These are phyloP conservation scores for Entelurus aequoreus DNA, from an alignment of 2,113 vertebrate genomes.

Conservation along the genomic window DNA sequence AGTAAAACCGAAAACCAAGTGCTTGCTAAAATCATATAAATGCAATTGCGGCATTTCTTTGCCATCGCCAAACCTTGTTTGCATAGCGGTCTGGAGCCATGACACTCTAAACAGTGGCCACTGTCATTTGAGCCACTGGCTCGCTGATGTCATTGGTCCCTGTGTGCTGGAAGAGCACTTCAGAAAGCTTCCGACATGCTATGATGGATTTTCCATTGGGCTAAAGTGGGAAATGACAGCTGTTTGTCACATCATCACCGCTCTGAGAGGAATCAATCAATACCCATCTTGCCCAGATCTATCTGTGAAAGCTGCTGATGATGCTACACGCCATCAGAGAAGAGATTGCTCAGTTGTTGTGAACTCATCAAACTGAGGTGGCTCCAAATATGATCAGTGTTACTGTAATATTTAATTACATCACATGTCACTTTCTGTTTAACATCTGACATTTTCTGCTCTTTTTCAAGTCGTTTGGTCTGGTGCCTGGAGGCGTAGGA, in stretches of 20 bases:
- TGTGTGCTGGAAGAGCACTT: constrained; percentile 44
- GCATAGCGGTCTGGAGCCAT: constrained; percentile 30
- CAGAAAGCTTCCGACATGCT: constrained; percentile 52
- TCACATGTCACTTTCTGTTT: no score
- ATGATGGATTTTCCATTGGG: constrained; percentile 37
- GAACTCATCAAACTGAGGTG: no score
- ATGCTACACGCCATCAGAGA: constrained; percentile 15
- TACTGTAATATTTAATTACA: no score
- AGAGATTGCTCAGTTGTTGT: constrained; percentile 6
- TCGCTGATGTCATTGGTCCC: constrained; percentile 34
- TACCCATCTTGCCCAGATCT: constrained; percentile 54
- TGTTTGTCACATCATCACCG: constrained; percentile 66
- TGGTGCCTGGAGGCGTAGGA: no score
- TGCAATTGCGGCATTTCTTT: no score
- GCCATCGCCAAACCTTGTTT: constrained; percentile 5
- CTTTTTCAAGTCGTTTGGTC: no score
- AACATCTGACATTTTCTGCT: no score
- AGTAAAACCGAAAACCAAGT: no score
- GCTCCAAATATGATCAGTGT: no score
- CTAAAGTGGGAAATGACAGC: constrained; percentile 62
- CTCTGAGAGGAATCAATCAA: constrained; percentile 55
- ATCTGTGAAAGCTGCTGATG: constrained; percentile 35
- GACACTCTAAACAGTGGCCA: constrained; percentile 26
- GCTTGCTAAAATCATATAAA: no score
- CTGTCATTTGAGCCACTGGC: constrained; percentile 56